phyloP scores from a whole-genome alignment of 2,888 invertebrate genomes.

The Pristionchus entomophagus region DNA sequence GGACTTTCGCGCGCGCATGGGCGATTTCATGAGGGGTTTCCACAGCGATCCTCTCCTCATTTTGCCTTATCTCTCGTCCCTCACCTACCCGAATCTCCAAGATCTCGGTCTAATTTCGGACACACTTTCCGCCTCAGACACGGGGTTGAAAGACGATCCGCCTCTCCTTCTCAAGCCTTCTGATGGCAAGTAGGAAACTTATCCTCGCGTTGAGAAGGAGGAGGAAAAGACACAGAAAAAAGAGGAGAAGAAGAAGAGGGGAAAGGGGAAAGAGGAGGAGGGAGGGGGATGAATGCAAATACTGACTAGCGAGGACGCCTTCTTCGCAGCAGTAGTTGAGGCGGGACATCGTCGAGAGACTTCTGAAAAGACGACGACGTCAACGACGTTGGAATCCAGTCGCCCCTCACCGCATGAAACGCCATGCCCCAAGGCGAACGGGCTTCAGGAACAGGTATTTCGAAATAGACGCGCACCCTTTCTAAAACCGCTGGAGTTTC shows the following conservation, averaged over 20 bases:
- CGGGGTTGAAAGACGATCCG: constrained; percentile 11
- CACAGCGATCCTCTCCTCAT: too few relatives aligned
- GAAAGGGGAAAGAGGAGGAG: not conserved
- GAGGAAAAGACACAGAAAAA: constrained; percentile 10
- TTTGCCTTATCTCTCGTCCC: too few relatives aligned
- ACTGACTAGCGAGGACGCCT: constrained; percentile 19
- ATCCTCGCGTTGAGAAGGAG: not conserved
- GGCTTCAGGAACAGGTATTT: constrained; percentile 30
- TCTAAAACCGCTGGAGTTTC: too few relatives aligned
- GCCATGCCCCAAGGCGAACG: not conserved
- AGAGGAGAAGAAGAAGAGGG: not conserved
- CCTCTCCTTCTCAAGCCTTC: not conserved
- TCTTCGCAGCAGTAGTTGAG: not conserved
- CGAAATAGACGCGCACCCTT: not conserved
- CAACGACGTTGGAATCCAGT: not conserved
- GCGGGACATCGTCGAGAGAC: too few relatives aligned
- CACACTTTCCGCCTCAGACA: not conserved
- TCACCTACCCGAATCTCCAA: too few relatives aligned
- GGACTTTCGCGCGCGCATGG: too few relatives aligned
- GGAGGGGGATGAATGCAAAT: constrained; percentile 35
- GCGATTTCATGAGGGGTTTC: too few relatives aligned
- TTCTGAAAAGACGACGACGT: too few relatives aligned
- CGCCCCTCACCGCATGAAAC: not conserved
- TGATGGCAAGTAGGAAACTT: not conserved
- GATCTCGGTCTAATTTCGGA: not conserved